These are phyloP conservation scores for Macroramphosus scolopax DNA, from an alignment of 2,797 vertebrate genomes.

Conservation along the genomic window DNA sequence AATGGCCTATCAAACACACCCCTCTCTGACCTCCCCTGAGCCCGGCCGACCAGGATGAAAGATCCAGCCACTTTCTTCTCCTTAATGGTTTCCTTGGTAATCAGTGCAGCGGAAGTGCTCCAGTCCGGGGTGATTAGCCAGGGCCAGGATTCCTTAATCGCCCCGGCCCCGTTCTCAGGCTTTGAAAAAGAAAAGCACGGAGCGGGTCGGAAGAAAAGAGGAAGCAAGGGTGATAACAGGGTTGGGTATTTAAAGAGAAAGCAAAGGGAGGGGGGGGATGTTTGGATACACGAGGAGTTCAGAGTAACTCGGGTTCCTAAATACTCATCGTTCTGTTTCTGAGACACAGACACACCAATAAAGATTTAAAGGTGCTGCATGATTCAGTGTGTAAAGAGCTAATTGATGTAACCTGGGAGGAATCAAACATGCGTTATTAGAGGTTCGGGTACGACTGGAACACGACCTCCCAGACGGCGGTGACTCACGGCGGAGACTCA, in stretches of 20 bases:
- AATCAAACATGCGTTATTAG: conserved; percentile 30
- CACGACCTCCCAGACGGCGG: conserved; percentile 38
- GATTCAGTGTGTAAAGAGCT: conserved; percentile 18
- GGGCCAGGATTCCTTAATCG: conserved; percentile 82
- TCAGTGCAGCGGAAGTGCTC: conserved; percentile 87
- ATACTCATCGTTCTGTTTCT: not conserved
- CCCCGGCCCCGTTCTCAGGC: conserved; percentile 75
- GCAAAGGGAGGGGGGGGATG: conserved; percentile 21
- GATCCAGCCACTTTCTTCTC: conserved; percentile 87
- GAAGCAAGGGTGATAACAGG: conserved; percentile 79
- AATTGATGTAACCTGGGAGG: conserved; percentile 25
- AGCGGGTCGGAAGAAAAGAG: conserved; percentile 63
- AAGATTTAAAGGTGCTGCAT: conserved; percentile 1
- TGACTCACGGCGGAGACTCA: conserved; percentile 37
- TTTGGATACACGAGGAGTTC: conserved; percentile 36
- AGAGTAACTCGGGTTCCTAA: conserved; percentile 6
- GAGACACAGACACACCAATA: not conserved
- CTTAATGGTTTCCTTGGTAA: conserved; percentile 91
- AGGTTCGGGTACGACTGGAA: conserved; percentile 49
- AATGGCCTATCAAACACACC: conserved; percentile 85
- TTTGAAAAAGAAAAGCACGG: conserved; percentile 69
- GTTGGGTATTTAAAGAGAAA: conserved; percentile 61
- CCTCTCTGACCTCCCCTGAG: conserved; percentile 84
- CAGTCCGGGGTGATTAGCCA: conserved; percentile 80
- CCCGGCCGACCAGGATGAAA: conserved; percentile 84